Evolutionary conservation across 1,140 invertebrate species (phyloP), one percentile per base, ranked within the genome.

Genomic region (Drosophila tristis): DNA sequence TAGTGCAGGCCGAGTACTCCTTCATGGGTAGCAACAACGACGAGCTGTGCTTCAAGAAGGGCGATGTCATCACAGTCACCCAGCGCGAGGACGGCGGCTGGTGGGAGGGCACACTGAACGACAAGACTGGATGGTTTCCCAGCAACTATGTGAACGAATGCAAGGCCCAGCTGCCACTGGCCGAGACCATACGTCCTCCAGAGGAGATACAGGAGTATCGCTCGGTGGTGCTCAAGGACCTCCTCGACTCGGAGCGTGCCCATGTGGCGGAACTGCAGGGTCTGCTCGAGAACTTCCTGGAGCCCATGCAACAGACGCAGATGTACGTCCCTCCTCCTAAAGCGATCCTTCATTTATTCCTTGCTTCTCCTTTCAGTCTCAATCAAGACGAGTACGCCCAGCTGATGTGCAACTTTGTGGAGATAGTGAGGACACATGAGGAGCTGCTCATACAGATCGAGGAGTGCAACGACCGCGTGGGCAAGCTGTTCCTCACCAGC

Each of bases 51-150:
- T 99, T 99, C 92, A 96, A 96, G 78, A 99, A 99, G 93, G 98
- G 98, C 51, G 98, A 99, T 93, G 94, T 99, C 50, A 99, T 99
- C 67, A 98, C 98, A 13, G 96, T 99, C 31, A 99, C 98, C 4
- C 97, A 98, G 92, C 93, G 93, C 54, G 96, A 98, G 84, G 96
- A 99, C 91, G 98, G 98, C 50, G 98, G 97, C 26, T 99, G 98
- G 95, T 99, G 98, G 98, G 98, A 99, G 93, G 98, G 98, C 13
- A 99, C 98, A 2, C 93, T 99, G 16, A 95, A 96, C 72, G 98
- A 97, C 54, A 97, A 97, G 92, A 99, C 98, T 70, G 98, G 98
- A 77, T 99, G 98, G 98, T 99, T 99, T 93, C 98, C 98, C 66
- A 97, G 97, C 76, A 98, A 99, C 93, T 99, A 99, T 94, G 98